A percentile compares a stretch with the other conserved stretches of the same genome.
These are phyloP conservation scores for Eupithecia abbreviata DNA, from an alignment of 2,888 invertebrate species.

Conservation along the genomic window DNA sequence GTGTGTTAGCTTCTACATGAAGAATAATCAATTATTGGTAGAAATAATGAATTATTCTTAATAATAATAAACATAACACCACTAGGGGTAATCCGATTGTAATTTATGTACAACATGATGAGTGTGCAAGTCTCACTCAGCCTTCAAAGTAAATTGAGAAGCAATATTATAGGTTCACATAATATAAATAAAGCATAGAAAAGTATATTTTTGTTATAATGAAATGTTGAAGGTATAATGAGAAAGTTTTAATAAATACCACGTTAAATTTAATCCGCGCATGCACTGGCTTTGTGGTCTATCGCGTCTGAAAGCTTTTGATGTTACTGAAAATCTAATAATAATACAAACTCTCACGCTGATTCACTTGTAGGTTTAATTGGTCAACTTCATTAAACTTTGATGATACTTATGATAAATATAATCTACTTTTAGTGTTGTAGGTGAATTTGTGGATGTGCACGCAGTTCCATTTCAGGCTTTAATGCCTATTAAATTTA, in stretches of 20 bases:
- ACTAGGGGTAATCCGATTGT: neutral
- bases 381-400: neutral
- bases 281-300: conserved; percentile 1
- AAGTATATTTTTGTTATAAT: conserved; percentile 8
- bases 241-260: neutral
- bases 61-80: conserved; percentile 4
- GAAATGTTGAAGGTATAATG: conserved; percentile 1
- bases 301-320: conserved; percentile 3
- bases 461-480: neutral
- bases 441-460: neutral
- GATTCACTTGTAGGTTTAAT: neutral
- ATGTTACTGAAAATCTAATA: conserved; percentile 2
- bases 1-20: neutral
- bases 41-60: neutral
- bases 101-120: conserved; percentile 9
- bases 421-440: neutral
- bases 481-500: neutral
- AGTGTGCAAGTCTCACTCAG: conserved; percentile 9
- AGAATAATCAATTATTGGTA: neutral
- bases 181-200: neutral
- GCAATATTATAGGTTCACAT: conserved; percentile 4
- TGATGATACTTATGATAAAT: neutral
- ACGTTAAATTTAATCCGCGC: conserved; percentile 1
- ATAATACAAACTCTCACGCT: neutral
- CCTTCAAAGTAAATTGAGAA: conserved; percentile 9